Base-by-base conservation (phyloP, 1,140 invertebrate species). In the Chlorops oryzae region DNA sequence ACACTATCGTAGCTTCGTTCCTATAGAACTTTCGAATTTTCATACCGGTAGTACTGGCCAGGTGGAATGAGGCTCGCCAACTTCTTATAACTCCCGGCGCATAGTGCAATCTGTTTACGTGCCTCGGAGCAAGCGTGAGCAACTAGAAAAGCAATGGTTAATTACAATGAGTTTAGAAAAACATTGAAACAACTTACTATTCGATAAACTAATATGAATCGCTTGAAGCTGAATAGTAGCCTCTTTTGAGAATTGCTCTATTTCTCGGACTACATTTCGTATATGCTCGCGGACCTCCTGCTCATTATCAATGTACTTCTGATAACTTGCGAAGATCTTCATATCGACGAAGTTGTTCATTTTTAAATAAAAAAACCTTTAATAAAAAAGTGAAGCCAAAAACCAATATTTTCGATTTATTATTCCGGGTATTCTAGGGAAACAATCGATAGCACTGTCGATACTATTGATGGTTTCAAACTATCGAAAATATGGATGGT, bases 1-100 rank as follows among this genome's bases (percentile, higher is more conserved):
- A n/a, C n/a, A n/a, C n/a, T n/a, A n/a, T n/a, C n/a, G n/a, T n/a
- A n/a, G n/a, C n/a, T n/a, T n/a, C n/a, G n/a, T n/a, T n/a, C n/a
- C n/a, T n/a, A n/a, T n/a, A n/a, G n/a, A n/a, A n/a, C n/a, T n/a
- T n/a, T n/a, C n/a, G n/a, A n/a, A n/a, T n/a, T 57, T 43, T 55
- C 55, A 59, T 70, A 80, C 65, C 85, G 78, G 65, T 88, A 89
- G 74, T 86, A 89, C 55, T 88, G 82, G 51, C 81, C 79, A 21
- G 56, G 46, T 6, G 85, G 83, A 44, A 88, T 74, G 41, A 85
- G 72, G 32, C 59, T 49, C 21, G 78, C 70, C 24, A 90, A 61
- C 54, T 76, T 75, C n/a, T 61, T 54, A 70, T 82, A 86, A 21
- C 79, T 75, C 22, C 76, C 62, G 32, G 73, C 73, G 1, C 86